phyloP scores from a whole-genome alignment of 2,797 vertebrate species.

The Lithobates sylvaticus region DNA sequence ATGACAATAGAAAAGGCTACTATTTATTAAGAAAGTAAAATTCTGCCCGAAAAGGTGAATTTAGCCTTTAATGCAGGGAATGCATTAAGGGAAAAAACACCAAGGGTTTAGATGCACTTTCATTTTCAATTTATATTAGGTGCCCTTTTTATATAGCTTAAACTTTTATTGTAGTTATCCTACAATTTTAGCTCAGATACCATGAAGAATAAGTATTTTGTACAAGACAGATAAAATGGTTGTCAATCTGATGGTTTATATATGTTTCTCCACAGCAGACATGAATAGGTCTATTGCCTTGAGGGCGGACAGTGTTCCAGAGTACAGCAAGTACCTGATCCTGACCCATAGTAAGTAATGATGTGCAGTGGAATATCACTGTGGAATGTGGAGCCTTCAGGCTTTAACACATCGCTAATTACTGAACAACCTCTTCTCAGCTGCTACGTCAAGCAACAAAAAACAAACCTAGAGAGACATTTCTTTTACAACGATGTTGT shows the following conservation, averaged over 20 bases:
- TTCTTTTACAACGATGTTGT: not conserved
- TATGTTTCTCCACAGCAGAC: not conserved
- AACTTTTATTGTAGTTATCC: too few relatives aligned
- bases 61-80: too few relatives aligned
- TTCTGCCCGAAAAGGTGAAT: too few relatives aligned
- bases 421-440: not conserved
- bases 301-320: not conserved
- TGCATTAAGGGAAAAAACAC: too few relatives aligned
- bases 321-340: not conserved
- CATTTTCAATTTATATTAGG: too few relatives aligned
- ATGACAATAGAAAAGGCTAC: too few relatives aligned
- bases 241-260: not conserved
- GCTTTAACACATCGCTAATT: not conserved
- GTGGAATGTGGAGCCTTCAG: constrained; percentile 21
- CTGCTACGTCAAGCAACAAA: not conserved
- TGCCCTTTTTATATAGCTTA: too few relatives aligned
- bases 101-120: too few relatives aligned
- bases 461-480: not conserved
- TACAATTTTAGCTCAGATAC: too few relatives aligned
- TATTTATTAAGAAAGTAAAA: too few relatives aligned
- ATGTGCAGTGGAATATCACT: not conserved
- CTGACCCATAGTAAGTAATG: not conserved
- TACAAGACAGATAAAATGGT: not conserved
- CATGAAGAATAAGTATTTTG: too few relatives aligned
- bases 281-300: not conserved